These are phyloP conservation scores for Protobothrops flavoviridis DNA, from an alignment of 2,113 vertebrate genomes.

Conservation along the genomic window DNA sequence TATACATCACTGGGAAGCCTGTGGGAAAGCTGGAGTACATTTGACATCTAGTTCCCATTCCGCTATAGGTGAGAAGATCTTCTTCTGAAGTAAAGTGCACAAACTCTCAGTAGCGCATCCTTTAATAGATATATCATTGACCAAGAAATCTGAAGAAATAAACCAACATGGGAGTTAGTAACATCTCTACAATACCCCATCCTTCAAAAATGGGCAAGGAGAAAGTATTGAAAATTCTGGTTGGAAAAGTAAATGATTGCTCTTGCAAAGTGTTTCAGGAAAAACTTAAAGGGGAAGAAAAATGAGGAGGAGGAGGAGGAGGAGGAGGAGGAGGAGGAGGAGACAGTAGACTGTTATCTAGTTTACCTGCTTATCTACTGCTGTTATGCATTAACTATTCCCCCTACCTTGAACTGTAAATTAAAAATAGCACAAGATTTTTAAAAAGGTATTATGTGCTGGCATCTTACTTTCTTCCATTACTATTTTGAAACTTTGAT, in stretches of 20 bases:
- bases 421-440: neutral
- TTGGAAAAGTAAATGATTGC: neutral
- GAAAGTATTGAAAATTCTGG: neutral
- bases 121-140: accelerated
- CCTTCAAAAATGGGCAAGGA: neutral
- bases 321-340: accelerated
- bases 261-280: no score
- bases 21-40: neutral
- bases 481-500: neutral
- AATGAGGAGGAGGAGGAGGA: no score
- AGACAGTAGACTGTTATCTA: no score
- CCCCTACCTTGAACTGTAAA: no score
- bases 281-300: no score
- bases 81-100: neutral
- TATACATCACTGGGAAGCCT: neutral
- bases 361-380: no score
- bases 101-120: neutral
- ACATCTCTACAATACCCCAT: neutral
- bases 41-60: accelerated
- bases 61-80: accelerated
- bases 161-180: neutral
- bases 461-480: neutral
- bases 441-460: neutral
- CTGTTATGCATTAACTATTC: no score
- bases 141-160: accelerated